These are phyloP conservation scores for Ptyas mucosa DNA, from an alignment of 2,113 vertebrate genomes.

Conservation along the genomic window DNA sequence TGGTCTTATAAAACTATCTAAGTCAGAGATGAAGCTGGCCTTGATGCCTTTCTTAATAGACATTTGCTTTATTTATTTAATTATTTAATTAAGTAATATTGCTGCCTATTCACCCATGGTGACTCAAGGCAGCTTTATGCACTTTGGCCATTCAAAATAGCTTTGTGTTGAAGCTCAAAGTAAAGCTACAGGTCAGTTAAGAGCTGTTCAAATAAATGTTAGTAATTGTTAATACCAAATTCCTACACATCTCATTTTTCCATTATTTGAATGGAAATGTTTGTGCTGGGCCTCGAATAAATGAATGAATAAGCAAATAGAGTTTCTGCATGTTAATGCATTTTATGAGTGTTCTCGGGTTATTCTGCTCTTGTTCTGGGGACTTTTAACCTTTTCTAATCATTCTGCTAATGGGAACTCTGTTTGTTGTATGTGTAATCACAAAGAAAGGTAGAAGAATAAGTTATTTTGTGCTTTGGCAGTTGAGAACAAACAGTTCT, in stretches of 20 bases:
- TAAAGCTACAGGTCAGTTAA: not conserved
- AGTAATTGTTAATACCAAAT: not conserved
- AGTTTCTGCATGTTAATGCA: not conserved
- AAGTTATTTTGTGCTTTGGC: conserved; percentile 10
- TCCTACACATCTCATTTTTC: not conserved
- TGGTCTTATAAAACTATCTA: not conserved
- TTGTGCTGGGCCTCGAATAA: conserved; percentile 7
- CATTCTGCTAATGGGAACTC: not conserved
- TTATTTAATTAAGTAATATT: too few species aligned
- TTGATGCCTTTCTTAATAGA: not conserved
- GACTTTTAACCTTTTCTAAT: conserved; percentile 1
- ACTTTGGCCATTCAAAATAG: not conserved
- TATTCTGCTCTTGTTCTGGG: not conserved
- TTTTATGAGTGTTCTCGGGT: not conserved
- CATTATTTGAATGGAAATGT: conserved; percentile 13
- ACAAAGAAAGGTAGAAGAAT: not conserved
- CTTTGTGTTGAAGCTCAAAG: not conserved
- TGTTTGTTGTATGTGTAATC: not conserved
- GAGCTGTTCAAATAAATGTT: not conserved
- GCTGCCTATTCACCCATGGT: too few species aligned
- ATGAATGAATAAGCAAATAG: conserved; percentile 6
- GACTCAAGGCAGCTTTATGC: not conserved
- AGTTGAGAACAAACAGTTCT: conserved; percentile 24
- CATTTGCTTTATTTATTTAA: not conserved
- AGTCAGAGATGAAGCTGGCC: not conserved